phyloP scores from a whole-genome alignment of 2,888 invertebrate species.

The Matsumyia berberina region DNA sequence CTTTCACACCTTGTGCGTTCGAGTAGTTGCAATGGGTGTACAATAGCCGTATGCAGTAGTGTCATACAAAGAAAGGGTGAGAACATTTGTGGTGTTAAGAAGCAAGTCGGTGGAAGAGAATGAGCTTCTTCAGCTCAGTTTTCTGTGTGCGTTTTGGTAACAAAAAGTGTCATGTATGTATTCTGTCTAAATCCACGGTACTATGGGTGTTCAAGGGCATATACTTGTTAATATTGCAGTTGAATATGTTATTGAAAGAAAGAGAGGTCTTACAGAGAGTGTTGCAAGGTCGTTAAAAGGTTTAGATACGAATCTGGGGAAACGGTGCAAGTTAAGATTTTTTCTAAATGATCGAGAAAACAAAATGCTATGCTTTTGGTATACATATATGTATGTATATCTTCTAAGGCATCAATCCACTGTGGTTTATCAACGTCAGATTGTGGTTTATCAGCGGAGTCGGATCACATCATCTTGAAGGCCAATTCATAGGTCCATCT shows the following conservation, averaged over 20 bases:
- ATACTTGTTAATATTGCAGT: background rate
- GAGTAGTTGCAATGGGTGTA: conserved; percentile 14
- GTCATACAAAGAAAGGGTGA: background rate
- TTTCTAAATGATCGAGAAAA: no score
- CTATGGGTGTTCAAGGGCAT: conserved; percentile 10
- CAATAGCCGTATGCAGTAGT: conserved; percentile 1
- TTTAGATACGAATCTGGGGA: no score
- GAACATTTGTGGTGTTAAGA: background rate
- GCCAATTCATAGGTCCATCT: no score
- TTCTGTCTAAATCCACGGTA: background rate
- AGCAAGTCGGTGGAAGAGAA: background rate
- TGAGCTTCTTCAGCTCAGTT: background rate
- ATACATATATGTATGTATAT: no score
- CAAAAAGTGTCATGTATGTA: background rate
- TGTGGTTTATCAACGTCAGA: no score
- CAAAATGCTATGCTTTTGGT: no score
- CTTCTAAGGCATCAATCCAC: no score
- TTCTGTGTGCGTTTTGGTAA: background rate
- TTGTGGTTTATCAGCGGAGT: no score
- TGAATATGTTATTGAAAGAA: background rate
- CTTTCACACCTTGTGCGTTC: conserved; percentile 62
- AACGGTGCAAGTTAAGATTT: no score
- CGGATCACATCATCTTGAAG: no score
- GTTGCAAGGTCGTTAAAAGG: no score
- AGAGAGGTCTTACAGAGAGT: no score